Percentiles rank a stretch among this genome's conserved stretches.
Conservation (phyloP, 2,888 invertebrate species). For the Arrhopalites spinosus region DNA sequence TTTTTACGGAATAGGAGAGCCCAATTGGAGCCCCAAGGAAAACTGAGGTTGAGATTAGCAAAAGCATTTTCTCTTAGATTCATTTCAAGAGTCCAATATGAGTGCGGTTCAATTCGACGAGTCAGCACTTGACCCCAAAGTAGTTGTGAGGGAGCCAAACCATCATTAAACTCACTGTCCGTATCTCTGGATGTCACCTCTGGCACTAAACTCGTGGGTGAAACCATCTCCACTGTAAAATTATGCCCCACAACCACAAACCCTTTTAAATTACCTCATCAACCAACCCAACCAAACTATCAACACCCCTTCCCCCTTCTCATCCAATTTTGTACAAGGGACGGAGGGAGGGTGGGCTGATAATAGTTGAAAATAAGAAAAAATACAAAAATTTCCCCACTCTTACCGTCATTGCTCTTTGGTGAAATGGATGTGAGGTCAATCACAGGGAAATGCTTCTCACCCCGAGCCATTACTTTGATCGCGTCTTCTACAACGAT, state of each 20-base stretch:
- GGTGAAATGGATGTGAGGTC: constrained; percentile 62
- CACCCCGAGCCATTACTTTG: constrained; percentile 86
- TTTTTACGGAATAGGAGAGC: constrained; percentile 94
- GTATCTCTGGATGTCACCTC: constrained; percentile 53
- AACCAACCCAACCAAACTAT: not conserved
- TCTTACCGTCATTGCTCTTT: constrained; percentile 72
- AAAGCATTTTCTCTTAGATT: constrained; percentile 65
- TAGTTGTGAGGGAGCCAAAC: constrained; percentile 60
- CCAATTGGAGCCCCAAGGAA: constrained; percentile 91
- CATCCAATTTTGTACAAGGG: constrained; percentile 1
- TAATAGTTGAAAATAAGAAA: not conserved
- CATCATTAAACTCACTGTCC: constrained; percentile 44
- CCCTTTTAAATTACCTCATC: constrained; percentile 23
- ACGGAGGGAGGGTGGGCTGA: not conserved
- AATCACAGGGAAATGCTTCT: constrained; percentile 75
- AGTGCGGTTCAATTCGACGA: constrained; percentile 84
- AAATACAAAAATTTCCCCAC: not conserved
- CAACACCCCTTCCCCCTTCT: not conserved
- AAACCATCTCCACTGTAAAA: constrained; percentile 51
- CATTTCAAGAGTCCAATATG: constrained; percentile 92
- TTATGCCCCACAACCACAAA: constrained; percentile 16
- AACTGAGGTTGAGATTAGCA: constrained; percentile 84
- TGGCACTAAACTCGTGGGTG: constrained; percentile 55
- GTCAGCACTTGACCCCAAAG: constrained; percentile 82
- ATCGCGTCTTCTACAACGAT: constrained; percentile 84